Percentiles rank a stretch among this genome's conserved stretches.
Conservation (phyloP, 37 sponge, comb jelly and placozoan species). For the Dysidea cf. avara region DNA sequence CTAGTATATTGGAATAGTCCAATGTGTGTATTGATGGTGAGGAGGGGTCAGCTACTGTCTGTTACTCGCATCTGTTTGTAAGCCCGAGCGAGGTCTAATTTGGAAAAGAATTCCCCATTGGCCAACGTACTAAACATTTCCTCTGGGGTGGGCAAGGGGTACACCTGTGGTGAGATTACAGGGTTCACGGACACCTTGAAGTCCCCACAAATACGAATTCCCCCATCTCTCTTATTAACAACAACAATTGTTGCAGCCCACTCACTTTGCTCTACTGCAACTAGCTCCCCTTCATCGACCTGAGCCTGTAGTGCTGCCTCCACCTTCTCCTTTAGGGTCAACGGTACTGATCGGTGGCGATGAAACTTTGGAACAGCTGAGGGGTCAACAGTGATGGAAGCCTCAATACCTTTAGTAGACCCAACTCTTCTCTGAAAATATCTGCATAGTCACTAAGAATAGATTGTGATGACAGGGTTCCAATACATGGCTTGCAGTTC, state of each 20-base stretch:
- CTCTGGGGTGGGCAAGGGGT: constrained; percentile 6
- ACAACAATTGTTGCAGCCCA: constrained; percentile 15
- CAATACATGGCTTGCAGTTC: too few species aligned
- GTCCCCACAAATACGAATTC: constrained; percentile 45
- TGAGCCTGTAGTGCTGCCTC: too few species aligned
- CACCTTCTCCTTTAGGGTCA: too few species aligned
- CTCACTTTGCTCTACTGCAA: too few species aligned
- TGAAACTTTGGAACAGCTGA: not conserved
- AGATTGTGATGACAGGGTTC: too few species aligned
- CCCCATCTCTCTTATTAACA: constrained; percentile 14
- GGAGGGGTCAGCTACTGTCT: constrained; percentile 7
- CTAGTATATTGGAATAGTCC: constrained; percentile 34
- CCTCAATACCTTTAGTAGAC: constrained; percentile 11
- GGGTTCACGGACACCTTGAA: too few species aligned
- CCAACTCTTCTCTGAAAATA: constrained; percentile 31
- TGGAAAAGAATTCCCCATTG: constrained; percentile 4
- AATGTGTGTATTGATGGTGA: constrained; percentile 39
- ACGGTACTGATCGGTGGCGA: not conserved
- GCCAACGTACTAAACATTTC: constrained; percentile 13
- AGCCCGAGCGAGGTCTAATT: too few species aligned
- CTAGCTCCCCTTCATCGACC: too few species aligned
- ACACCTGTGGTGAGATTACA: too few species aligned
- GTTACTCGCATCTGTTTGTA: too few species aligned
- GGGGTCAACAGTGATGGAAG: not conserved
- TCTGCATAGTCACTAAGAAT: constrained; percentile 9